phyloP scores from a whole-genome alignment of 1,140 invertebrate genomes.

The Andrena cerasifolii region DNA sequence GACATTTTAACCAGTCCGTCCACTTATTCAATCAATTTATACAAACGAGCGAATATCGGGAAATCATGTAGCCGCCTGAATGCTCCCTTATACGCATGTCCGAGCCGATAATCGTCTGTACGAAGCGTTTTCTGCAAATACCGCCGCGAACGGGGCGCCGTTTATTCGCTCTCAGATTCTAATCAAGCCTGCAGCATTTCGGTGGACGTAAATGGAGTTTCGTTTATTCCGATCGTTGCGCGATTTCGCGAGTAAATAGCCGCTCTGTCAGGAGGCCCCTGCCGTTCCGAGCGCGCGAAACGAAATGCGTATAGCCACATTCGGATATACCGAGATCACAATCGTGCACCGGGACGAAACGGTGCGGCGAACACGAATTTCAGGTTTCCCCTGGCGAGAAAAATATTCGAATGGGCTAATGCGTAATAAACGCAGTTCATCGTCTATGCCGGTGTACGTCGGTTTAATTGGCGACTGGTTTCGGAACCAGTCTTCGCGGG shows the following conservation, averaged over 20 bases:
- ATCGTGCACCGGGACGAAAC: not conserved
- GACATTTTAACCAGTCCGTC: slow-evolving; percentile 17
- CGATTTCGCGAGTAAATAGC: not conserved
- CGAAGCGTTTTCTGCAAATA: not conserved
- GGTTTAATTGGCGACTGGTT: slow-evolving; percentile 67
- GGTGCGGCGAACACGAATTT: slow-evolving; percentile 55
- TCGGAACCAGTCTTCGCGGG: slow-evolving; percentile 58
- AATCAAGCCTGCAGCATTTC: not conserved
- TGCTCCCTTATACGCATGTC: not conserved
- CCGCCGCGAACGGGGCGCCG: not conserved
- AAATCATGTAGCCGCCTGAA: slow-evolving; percentile 7
- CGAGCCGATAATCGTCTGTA: not conserved
- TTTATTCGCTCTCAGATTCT: not conserved
- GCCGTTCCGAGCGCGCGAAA: not conserved
- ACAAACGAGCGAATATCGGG: slow-evolving; percentile 10
- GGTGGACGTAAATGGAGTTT: not conserved
- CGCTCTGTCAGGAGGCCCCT: not conserved
- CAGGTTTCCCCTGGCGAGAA: slow-evolving; percentile 50
- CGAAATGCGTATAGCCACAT: not conserved
- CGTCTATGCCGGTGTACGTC: slow-evolving; percentile 49
- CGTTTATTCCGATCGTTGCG: not conserved
- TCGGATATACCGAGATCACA: slow-evolving; percentile 17
- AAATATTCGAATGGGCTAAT: slow-evolving; percentile 58
- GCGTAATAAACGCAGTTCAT: slow-evolving; percentile 62
- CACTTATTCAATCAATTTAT: slow-evolving; percentile 25